Conservation (phyloP, 1,140 invertebrate genomes). For the Drosophila nigrodunni region DNA sequence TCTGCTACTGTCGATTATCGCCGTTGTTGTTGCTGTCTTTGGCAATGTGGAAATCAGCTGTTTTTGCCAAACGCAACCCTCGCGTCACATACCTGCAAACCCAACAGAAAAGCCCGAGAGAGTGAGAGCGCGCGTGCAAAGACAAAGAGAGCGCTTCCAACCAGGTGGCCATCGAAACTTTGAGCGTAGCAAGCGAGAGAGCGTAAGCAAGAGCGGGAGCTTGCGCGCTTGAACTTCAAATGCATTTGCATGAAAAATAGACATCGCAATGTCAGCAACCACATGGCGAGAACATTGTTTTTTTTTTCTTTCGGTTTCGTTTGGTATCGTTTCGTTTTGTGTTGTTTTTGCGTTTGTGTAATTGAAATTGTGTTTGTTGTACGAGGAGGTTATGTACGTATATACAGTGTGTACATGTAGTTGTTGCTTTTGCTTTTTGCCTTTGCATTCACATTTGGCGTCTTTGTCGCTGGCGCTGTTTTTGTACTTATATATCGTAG, state of each 20-base stretch:
- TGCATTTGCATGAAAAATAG: constrained; percentile 58
- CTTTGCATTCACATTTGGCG: constrained; percentile 34
- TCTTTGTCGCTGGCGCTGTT: constrained; percentile 38
- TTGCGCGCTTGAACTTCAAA: constrained; percentile 81
- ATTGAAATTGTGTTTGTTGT: constrained; percentile 48
- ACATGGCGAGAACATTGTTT: constrained; percentile 40
- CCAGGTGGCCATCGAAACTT: constrained; percentile 22
- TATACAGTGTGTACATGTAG: background rate
- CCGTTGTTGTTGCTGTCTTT: constrained; percentile 20
- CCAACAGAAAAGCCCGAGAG: background rate
- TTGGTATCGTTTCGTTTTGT: constrained; percentile 43
- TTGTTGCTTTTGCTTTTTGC: constrained; percentile 47
- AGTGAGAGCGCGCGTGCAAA: constrained; percentile 13
- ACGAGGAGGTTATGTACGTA: constrained; percentile 38
- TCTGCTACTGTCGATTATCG: background rate
- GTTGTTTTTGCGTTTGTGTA: constrained; percentile 41
- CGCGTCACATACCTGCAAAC: constrained; percentile 44
- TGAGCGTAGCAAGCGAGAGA: constrained; percentile 4
- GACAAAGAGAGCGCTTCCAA: constrained; percentile 23
- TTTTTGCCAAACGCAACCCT: constrained; percentile 55
- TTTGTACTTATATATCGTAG: constrained; percentile 60
- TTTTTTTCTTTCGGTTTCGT: constrained; percentile 34
- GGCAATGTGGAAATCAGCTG: constrained; percentile 62
- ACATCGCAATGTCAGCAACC: constrained; percentile 53
- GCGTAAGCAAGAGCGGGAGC: constrained; percentile 47